Percentiles rank a stretch among this genome's conserved stretches.
Evolutionary conservation across 53 echinoderm and acorn worm species (phyloP).

Genomic region (Patiria pectinifera): DNA sequence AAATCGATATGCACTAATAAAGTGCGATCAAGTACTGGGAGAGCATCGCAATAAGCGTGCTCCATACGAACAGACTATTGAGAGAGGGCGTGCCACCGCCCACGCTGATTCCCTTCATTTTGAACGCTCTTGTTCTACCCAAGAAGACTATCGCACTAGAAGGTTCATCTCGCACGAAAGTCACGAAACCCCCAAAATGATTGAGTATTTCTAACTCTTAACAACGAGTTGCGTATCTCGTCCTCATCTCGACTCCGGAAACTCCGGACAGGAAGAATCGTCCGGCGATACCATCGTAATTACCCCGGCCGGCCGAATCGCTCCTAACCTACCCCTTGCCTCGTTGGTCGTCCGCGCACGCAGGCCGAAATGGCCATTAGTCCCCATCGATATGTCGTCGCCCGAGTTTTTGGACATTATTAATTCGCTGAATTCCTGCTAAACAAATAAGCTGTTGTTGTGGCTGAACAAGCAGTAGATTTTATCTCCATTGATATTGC

Average conservation of each 20-base stretch:
- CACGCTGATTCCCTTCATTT: not conserved
- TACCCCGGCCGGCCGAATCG: not conserved
- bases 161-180: not conserved
- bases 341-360: not conserved
- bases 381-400: not conserved
- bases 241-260: not conserved
- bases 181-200: not conserved
- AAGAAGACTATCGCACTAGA: not conserved
- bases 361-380: not conserved
- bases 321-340: not conserved
- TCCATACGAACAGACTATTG: no score
- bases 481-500: not conserved
- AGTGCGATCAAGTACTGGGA: no score
- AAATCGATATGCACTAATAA: no score
- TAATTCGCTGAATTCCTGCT: not conserved
- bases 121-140: not conserved
- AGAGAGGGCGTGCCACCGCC: not conserved
- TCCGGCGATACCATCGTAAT: conserved; percentile 20
- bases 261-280: not conserved
- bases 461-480: not conserved
- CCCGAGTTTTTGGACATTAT: not conserved
- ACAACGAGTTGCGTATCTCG: not conserved
- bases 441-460: not conserved
- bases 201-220: not conserved
- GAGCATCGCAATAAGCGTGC: no score